Conservation (phyloP, 2,113 vertebrate genomes). For the Burhinus bistriatus region DNA sequence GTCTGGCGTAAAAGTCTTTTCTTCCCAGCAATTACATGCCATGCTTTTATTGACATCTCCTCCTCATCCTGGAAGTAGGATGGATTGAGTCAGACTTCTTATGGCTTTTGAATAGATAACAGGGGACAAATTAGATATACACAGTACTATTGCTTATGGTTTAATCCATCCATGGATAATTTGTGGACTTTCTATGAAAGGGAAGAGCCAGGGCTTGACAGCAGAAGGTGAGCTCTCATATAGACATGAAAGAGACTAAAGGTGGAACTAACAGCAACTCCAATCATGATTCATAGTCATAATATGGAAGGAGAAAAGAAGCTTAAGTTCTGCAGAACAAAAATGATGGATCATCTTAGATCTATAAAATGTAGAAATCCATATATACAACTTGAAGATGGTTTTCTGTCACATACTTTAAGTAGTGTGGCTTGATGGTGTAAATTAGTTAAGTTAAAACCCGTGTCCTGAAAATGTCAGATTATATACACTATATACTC, state of each 20-base stretch:
- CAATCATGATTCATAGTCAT: not conserved
- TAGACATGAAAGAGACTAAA: not conserved
- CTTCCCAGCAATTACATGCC: not conserved
- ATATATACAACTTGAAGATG: not conserved
- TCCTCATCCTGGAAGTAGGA: not conserved
- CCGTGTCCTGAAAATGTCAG: slow-evolving; percentile 50
- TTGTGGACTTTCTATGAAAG: not conserved
- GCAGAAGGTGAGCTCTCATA: not conserved
- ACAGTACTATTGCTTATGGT: not conserved
- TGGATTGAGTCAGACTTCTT: not conserved
- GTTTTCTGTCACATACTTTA: slow-evolving; percentile 1
- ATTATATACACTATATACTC: slow-evolving; percentile 3
- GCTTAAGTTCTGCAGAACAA: slow-evolving; percentile 20
- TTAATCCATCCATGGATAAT: not conserved
- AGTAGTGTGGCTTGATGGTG: slow-evolving; percentile 15
- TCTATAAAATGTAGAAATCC: not conserved
- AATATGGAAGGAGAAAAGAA: not conserved
- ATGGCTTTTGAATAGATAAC: not conserved
- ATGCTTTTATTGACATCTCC: not conserved
- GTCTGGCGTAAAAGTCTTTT: not conserved
- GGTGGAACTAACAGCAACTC: not conserved
- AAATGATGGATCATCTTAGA: not conserved
- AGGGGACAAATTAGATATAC: not conserved
- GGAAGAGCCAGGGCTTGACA: not conserved
- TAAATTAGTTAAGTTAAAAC: slow-evolving; percentile 53